These are phyloP conservation scores for Ochotona princeps DNA, from an alignment of 2,113 vertebrate genomes.

Conservation along the genomic window DNA sequence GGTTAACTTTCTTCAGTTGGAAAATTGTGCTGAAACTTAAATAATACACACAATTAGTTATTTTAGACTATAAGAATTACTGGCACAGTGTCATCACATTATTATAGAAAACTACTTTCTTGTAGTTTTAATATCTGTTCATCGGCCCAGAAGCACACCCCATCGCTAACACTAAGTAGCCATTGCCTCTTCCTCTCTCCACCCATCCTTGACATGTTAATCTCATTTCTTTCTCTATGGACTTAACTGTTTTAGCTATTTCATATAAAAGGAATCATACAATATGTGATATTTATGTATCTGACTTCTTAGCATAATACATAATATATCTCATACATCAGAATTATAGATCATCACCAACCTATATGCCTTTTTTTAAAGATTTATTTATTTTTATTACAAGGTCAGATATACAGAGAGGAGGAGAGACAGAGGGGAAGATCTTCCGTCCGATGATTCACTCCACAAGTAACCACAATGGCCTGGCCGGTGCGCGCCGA, in stretches of 20 bases:
- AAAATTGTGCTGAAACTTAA: neutral
- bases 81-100: neutral
- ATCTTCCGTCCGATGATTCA: too few species aligned
- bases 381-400: too few species aligned
- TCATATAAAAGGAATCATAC: neutral
- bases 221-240: neutral
- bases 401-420: too few species aligned
- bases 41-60: neutral
- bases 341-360: neutral
- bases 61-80: neutral
- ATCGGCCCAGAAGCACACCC: neutral
- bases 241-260: neutral
- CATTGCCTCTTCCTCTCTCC: neutral
- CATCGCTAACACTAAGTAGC: neutral
- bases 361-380: neutral
- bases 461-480: too few species aligned
- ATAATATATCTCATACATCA: neutral
- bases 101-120: neutral
- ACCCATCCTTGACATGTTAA: neutral
- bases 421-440: too few species aligned
- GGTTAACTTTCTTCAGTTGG: neutral
- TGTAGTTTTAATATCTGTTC: neutral
- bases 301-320: neutral
- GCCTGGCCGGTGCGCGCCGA: too few species aligned
- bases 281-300: neutral